Percentiles rank a stretch among this genome's conserved stretches.
These are phyloP conservation scores for Mallotus villosus DNA, from an alignment of 2,797 vertebrate genomes.

Conservation along the genomic window DNA sequence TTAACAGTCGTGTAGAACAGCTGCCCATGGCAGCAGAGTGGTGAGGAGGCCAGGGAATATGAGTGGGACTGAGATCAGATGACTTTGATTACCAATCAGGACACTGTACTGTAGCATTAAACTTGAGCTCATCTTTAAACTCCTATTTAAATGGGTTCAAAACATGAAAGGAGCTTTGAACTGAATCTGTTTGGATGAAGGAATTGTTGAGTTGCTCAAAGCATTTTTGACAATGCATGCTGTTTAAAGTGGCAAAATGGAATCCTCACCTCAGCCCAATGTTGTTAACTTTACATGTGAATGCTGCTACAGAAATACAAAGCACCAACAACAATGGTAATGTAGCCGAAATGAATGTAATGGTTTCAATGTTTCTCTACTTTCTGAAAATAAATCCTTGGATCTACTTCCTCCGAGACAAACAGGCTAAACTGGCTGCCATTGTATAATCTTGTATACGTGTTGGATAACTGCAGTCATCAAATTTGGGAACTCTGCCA, in stretches of 20 bases:
- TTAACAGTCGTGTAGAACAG: conserved; percentile 83
- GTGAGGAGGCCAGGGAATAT: conserved; percentile 67
- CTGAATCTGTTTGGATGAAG: conserved; percentile 61
- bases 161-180: conserved; percentile 71
- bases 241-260: conserved; percentile 22
- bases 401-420: conserved; percentile 43
- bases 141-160: conserved; percentile 67
- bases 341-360: conserved; percentile 52
- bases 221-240: conserved; percentile 53
- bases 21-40: conserved; percentile 68
- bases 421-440: conserved; percentile 44
- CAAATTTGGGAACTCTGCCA: conserved; percentile 54
- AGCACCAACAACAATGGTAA: conserved; percentile 69
- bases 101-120: conserved; percentile 65
- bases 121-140: conserved; percentile 59
- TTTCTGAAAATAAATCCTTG: conserved; percentile 38
- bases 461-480: conserved; percentile 45
- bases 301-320: conserved; percentile 57
- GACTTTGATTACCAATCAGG: conserved; percentile 67
- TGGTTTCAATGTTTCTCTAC: conserved; percentile 21
- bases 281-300: conserved; percentile 60
- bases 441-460: conserved; percentile 12
- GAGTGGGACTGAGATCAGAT: conserved; percentile 55
- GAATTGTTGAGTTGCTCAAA: conserved; percentile 60
- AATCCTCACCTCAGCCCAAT: conserved; percentile 53